Conservation (phyloP, 2,888 invertebrate genomes). For the Meteorus colon region DNA sequence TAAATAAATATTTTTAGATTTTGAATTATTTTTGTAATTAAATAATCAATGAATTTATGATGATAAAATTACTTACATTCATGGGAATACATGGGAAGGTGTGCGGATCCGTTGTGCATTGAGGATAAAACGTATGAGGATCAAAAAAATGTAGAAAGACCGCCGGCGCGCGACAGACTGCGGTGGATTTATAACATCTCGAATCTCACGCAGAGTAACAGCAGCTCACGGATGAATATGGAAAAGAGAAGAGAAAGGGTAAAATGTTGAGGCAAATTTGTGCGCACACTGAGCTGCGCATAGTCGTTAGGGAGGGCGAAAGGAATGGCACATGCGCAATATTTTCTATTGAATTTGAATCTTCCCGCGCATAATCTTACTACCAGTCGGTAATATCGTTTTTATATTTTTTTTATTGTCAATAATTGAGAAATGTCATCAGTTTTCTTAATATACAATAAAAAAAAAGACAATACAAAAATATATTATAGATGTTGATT, state of each 20-base stretch:
- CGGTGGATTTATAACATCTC: conserved; percentile 8
- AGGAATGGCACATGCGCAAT: background rate
- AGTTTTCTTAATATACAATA: too few relatives aligned
- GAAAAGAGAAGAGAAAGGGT: background rate
- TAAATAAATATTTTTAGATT: background rate
- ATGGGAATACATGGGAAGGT: background rate
- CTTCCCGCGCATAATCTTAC: background rate
- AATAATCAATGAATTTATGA: too few relatives aligned
- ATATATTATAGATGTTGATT: too few relatives aligned
- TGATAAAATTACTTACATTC: background rate
- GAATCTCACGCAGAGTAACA: background rate
- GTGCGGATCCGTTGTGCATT: background rate
- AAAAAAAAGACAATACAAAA: too few relatives aligned
- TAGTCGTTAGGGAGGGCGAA: background rate
- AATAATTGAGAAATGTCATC: too few relatives aligned
- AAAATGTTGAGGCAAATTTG: background rate
- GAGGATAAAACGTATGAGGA: background rate
- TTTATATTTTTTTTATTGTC: too few relatives aligned
- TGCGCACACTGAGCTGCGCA: background rate
- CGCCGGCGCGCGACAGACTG: conserved; percentile 54
- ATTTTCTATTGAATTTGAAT: background rate
- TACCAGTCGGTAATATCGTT: background rate
- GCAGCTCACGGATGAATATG: background rate
- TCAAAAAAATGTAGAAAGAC: conserved; percentile 46
- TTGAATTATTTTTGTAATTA: background rate